Conservation (phyloP, 2,113 vertebrate genomes). For the Nestor notabilis region DNA sequence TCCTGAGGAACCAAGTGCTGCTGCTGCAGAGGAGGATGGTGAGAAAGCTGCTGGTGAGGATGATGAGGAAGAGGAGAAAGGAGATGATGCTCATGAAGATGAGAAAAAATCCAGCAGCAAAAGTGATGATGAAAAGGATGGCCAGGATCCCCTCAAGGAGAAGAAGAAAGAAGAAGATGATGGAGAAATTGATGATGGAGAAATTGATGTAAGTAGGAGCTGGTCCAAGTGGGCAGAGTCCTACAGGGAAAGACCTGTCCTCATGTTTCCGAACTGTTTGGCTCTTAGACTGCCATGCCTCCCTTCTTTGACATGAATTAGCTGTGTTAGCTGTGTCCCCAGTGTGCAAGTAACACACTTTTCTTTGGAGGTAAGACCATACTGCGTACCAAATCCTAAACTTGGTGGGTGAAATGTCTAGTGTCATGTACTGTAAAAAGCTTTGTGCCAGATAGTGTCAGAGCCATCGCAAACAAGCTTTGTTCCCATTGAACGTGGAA, state of each 20-base stretch:
- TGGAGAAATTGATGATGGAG: slow-evolving; percentile 96
- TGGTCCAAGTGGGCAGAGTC: not conserved
- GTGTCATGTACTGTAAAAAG: not conserved
- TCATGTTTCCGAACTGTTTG: not conserved
- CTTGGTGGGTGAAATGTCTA: rapidly evolving
- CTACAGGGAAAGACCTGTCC: not conserved
- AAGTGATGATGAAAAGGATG: slow-evolving; percentile 70
- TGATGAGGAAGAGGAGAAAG: slow-evolving; percentile 82
- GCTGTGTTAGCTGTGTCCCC: not conserved
- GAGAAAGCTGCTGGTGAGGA: slow-evolving; percentile 85
- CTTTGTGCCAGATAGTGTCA: not conserved
- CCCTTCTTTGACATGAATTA: not conserved
- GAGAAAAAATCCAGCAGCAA: slow-evolving; percentile 55
- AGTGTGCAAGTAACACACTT: not conserved
- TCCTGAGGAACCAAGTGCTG: slow-evolving; percentile 85
- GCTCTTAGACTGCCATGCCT: not conserved
- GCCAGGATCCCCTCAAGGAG: slow-evolving; percentile 84
- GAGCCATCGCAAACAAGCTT: not conserved
- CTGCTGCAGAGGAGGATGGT: slow-evolving; percentile 74
- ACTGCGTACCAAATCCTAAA: not conserved
- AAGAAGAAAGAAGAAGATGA: slow-evolving; percentile 96
- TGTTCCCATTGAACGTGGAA: not conserved
- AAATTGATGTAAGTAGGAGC: slow-evolving; percentile 91
- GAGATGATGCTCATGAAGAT: slow-evolving; percentile 52
- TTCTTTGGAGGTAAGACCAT: not conserved